A percentile compares a stretch with the other conserved stretches of the same genome.
phyloP scores from a whole-genome alignment of 2,797 vertebrate species.

The Acropternis orthonyx region DNA sequence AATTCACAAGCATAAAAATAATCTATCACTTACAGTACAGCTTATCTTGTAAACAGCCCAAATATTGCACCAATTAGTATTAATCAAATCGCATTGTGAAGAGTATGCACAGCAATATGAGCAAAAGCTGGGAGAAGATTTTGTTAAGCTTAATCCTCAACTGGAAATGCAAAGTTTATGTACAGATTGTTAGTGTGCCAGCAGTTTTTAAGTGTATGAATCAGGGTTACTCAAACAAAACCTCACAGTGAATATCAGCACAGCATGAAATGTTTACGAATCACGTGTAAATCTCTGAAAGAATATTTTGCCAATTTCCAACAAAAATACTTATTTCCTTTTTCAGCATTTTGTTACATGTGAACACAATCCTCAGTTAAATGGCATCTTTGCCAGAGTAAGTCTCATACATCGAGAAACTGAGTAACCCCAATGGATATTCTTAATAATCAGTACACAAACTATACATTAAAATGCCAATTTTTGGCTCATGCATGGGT shows the following conservation, averaged over 20 bases:
- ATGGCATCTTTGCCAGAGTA: background rate
- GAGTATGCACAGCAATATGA: constrained; percentile 51
- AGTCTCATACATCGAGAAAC: background rate
- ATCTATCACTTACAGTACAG: background rate
- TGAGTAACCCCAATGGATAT: background rate
- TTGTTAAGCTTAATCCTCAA: constrained; percentile 49
- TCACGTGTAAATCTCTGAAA: background rate
- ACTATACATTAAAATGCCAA: constrained; percentile 59
- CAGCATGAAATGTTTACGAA: background rate
- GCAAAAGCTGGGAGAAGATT: constrained; percentile 53
- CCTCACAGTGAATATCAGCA: background rate
- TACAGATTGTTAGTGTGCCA: constrained; percentile 4
- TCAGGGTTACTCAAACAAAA: constrained; percentile 1
- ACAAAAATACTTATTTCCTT: background rate
- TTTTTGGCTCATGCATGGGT: constrained; percentile 71
- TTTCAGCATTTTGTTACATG: background rate
- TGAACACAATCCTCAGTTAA: background rate
- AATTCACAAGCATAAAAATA: background rate
- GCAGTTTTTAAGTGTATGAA: background rate
- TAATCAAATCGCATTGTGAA: constrained; percentile 23
- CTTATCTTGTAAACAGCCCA: constrained; percentile 77
- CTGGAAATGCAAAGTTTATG: constrained; percentile 60
- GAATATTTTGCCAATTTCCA: background rate
- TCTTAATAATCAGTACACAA: constrained; percentile 55
- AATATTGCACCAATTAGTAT: constrained; percentile 42